Evolutionary conservation across 2,113 vertebrate genomes (phyloP).

Genomic region (Mirounga angustirostris): DNA sequence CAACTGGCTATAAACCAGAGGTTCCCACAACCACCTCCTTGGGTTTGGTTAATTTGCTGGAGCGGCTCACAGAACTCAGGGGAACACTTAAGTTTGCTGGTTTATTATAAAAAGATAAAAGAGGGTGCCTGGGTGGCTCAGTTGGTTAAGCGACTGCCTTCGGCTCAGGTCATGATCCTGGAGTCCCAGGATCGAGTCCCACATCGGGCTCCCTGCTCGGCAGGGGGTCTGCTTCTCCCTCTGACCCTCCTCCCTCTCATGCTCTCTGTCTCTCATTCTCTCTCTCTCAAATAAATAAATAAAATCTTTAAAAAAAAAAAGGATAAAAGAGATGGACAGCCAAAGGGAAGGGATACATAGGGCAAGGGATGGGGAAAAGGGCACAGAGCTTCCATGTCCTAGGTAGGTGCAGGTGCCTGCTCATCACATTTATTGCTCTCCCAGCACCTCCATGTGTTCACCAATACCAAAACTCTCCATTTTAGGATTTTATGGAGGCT

Average conservation of each 20-base stretch:
- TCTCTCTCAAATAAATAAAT: too few relatives aligned
- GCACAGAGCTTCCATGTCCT: neutral
- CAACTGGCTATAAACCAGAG: neutral
- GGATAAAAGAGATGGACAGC: neutral
- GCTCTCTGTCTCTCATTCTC: too few relatives aligned
- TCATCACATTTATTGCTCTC: neutral
- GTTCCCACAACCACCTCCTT: neutral
- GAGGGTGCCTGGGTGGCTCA: too few relatives aligned
- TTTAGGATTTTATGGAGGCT: neutral
- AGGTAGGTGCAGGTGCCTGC: neutral
- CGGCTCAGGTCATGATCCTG: too few relatives aligned
- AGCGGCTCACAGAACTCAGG: neutral
- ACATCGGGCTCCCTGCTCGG: too few relatives aligned
- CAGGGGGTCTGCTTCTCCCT: too few relatives aligned
- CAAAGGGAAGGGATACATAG: neutral
- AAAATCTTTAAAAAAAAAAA: neutral
- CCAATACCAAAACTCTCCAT: neutral
- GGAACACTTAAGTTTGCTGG: neutral
- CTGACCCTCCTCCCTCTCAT: too few relatives aligned
- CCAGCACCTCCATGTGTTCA: neutral
- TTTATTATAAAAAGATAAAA: neutral
- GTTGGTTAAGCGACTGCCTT: too few relatives aligned
- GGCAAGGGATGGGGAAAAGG: neutral
- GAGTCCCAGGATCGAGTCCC: too few relatives aligned
- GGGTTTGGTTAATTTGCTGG: neutral